Percentiles rank a stretch among this genome's conserved stretches.
Conservation (phyloP, 2,888 invertebrate species). For the Mesoligia furuncula region DNA sequence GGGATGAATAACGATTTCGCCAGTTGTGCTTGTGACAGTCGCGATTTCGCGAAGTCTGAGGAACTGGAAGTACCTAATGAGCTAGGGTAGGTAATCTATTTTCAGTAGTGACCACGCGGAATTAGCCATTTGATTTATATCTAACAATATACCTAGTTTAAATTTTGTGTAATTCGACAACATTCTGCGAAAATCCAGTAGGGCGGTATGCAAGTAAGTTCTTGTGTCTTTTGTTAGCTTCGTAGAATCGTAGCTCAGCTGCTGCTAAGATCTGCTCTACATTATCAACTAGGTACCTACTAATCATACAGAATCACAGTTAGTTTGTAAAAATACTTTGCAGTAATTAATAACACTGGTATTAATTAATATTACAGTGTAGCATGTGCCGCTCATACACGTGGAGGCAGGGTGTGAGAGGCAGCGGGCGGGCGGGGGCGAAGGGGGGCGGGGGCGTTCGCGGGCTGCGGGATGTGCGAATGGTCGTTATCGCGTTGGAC, state of each 20-base stretch:
- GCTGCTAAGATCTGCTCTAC: background rate
- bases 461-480: conserved; percentile 86
- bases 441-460: conserved; percentile 47
- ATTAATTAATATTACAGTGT: conserved; percentile 41
- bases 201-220: background rate
- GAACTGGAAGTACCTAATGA: conserved; percentile 32
- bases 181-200: conserved; percentile 31
- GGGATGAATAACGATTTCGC: conserved; percentile 30
- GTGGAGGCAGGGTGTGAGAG: conserved; percentile 67
- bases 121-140: conserved; percentile 22
- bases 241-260: conserved; percentile 5
- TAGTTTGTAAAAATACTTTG: background rate
- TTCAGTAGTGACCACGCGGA: conserved; percentile 17
- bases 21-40: conserved; percentile 13
- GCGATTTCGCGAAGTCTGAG: conserved; percentile 21
- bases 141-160: background rate
- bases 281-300: background rate
- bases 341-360: conserved; percentile 13
- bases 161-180: conserved; percentile 18
- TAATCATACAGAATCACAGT: background rate
- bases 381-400: conserved; percentile 62
- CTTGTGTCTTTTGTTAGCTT: conserved; percentile 11
- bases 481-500: conserved; percentile 88
- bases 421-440: conserved; percentile 1
- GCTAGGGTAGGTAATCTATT: conserved; percentile 14